Percentiles rank a stretch among this genome's conserved stretches.
phyloP scores from a whole-genome alignment of 2,797 vertebrate genomes.

The Gallinago nigripennis region DNA sequence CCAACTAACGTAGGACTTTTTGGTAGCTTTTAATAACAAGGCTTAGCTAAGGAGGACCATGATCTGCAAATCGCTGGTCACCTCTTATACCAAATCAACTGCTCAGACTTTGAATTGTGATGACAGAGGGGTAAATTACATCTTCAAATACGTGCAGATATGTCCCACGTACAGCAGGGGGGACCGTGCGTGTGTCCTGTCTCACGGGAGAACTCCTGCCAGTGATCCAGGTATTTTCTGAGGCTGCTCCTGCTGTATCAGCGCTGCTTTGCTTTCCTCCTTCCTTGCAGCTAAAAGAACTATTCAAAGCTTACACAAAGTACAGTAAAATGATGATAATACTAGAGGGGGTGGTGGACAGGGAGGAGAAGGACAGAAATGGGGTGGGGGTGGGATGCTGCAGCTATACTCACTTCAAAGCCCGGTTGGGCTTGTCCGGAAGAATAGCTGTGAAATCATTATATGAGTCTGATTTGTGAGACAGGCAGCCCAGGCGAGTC shows the following conservation, averaged over 20 bases:
- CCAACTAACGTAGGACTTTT: not conserved
- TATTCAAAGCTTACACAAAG: not conserved
- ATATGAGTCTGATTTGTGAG: conserved; percentile 96
- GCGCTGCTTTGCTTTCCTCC: not conserved
- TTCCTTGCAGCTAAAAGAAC: not conserved
- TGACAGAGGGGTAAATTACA: not conserved
- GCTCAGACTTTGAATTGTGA: not conserved
- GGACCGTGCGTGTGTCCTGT: not conserved
- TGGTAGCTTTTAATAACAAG: not conserved
- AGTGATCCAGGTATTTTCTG: not conserved
- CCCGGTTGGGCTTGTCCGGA: conserved; percentile 83
- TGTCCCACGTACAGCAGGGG: not conserved
- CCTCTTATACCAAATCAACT: not conserved
- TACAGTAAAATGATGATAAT: not conserved
- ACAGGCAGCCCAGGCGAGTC: conserved; percentile 94
- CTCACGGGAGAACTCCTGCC: fast-evolving
- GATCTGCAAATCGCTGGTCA: not conserved
- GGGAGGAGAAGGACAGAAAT: not conserved
- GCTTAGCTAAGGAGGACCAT: not conserved
- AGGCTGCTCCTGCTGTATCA: not conserved
- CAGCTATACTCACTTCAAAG: conserved; percentile 80
- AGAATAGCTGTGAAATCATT: conserved; percentile 95
- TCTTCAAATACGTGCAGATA: not conserved
- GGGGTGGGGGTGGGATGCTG: conserved; percentile 7
- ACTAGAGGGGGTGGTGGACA: not conserved